Evolutionary conservation across 2,888 invertebrate species (phyloP), one percentile per base, ranked within the genome.

Genomic region (Lasioglossum malachurum): DNA sequence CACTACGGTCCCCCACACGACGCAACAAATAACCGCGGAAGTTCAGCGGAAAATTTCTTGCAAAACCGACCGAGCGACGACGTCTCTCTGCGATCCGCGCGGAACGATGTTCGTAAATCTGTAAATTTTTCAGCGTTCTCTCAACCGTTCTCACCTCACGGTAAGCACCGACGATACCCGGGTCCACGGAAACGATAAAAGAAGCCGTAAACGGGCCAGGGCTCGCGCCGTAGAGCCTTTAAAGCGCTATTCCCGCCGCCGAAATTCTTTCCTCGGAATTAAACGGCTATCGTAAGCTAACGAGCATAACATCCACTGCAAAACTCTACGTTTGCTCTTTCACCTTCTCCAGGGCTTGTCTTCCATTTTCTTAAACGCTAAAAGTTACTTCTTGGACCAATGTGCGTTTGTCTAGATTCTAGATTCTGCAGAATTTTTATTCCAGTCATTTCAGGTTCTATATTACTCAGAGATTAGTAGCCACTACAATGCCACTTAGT

Each of bases 201-300:
- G 41, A 44, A 12, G 31, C 78, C 46, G 14, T 72, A 77, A 72
- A 75, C 44, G 31, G 16, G n/a, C 27, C 19, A 27, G 23, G 10
- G 19, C 49, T 16, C 71, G 41, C 75, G 60, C 44, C 35, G 76
- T 44, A 35, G 73, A 74, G 73, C 23, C 77, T 82, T 73, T 73
- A 74, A n/a, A 44, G 57, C 23, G 57, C 38, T 8, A 27, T 27
- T 38, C n/a, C 49, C 60, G 60, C 49, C 27, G 35, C 31, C 57
- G 23, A 83, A 78, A 71, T 64, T n/a, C 72, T 71, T 49, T 49
- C 71, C 53, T 27, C 7, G 16, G 53, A 75, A 35, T 75, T 75
- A 75, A 83, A 64, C 41, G 35, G 69, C 71, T 75, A 41, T 64
- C 78, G 75, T 75, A 72, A 83, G 53, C 83, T 44, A n/a, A 57